Evolutionary conservation across 2,888 invertebrate genomes (phyloP).

Genomic region (Temnothorax ravouxi): DNA sequence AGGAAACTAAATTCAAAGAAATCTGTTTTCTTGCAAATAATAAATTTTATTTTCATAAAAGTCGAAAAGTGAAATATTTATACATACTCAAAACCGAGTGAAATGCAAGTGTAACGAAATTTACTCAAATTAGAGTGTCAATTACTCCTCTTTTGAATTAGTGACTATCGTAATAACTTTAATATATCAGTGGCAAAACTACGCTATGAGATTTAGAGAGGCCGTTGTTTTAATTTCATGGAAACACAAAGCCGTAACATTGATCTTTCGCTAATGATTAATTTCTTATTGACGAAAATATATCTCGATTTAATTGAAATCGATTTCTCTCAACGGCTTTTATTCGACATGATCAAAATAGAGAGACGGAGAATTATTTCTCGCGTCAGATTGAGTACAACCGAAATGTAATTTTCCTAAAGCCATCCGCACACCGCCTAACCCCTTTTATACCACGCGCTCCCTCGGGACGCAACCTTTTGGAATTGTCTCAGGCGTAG

Average conservation of each 20-base stretch:
- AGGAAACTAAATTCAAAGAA: no score
- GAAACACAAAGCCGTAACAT: not conserved
- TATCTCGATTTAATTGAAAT: constrained; percentile 60
- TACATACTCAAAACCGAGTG: no score
- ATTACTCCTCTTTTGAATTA: no score
- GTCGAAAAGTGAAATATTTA: no score
- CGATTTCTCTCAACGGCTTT: constrained; percentile 47
- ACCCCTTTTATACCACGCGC: constrained; percentile 4
- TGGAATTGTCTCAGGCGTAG: constrained; percentile 63
- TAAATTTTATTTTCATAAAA: no score
- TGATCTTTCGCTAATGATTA: not conserved
- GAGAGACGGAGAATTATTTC: constrained; percentile 68
- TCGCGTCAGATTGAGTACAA: constrained; percentile 70
- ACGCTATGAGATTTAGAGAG: no score
- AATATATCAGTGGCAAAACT: no score
- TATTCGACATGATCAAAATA: constrained; percentile 52
- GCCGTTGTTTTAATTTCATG: not conserved
- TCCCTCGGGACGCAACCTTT: constrained; percentile 62
- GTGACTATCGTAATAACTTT: no score
- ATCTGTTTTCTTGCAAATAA: no score
- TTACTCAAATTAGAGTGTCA: no score
- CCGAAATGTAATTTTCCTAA: constrained; percentile 76
- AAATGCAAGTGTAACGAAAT: no score
- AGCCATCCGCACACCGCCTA: constrained; percentile 62
- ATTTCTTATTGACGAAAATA: constrained; percentile 21